Evolutionary conservation across 2,888 invertebrate genomes (phyloP).

Genomic region (Aspidapion aeneum): DNA sequence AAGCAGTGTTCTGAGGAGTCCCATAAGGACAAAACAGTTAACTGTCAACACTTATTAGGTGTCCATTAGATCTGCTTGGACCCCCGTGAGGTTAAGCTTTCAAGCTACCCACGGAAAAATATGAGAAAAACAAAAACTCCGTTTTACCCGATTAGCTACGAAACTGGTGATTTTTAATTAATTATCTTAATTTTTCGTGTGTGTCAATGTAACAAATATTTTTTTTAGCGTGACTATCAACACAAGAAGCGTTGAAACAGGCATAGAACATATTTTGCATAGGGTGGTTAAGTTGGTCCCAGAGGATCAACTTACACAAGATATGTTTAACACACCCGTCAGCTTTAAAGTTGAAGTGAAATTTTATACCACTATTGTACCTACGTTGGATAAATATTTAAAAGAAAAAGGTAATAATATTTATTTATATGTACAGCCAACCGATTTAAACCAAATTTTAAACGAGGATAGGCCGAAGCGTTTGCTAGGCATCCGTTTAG

Average conservation of each 20-base stretch:
- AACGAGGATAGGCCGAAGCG: too few species aligned
- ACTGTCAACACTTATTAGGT: too few species aligned
- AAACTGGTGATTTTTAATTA: not conserved
- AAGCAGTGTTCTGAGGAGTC: too few species aligned
- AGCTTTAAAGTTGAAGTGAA: constrained; percentile 52
- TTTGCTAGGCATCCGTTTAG: too few species aligned
- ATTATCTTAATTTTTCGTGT: too few species aligned
- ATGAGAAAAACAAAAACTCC: too few species aligned
- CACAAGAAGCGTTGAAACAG: not conserved
- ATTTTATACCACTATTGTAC: constrained; percentile 49
- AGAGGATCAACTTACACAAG: constrained; percentile 28
- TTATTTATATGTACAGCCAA: too few species aligned
- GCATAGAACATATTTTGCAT: not conserved
- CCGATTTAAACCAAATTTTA: too few species aligned
- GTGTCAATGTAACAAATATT: not conserved
- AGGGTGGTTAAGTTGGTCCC: constrained; percentile 20
- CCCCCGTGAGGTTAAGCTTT: too few species aligned
- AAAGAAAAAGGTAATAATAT: constrained; percentile 45
- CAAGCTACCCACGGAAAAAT: too few species aligned
- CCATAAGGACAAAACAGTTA: too few species aligned
- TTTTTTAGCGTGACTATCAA: not conserved
- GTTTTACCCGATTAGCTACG: not conserved
- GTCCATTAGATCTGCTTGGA: too few species aligned
- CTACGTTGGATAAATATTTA: constrained; percentile 47
- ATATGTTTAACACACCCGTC: constrained; percentile 49